phyloP scores from a whole-genome alignment of 1,140 invertebrate species.

The Diabrotica virgifera region DNA sequence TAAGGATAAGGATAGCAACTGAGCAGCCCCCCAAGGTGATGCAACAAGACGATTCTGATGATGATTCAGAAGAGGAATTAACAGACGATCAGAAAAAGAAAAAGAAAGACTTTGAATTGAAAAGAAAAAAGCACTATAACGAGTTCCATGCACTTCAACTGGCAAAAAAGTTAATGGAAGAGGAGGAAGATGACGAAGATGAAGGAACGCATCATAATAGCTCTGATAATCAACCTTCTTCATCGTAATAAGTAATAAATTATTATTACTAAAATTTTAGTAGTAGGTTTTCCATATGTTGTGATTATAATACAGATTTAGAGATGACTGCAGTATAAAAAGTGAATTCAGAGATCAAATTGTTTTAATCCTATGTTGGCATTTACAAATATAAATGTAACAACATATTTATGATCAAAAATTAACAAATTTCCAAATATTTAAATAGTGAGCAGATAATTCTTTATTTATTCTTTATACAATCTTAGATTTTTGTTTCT shows the following conservation, averaged over 20 bases:
- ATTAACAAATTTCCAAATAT: no score
- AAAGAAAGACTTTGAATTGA: conserved; percentile 77
- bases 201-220: conserved; percentile 45
- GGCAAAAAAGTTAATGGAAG: conserved; percentile 82
- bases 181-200: conserved; percentile 84
- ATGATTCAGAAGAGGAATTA: conserved; percentile 54
- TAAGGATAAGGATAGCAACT: conserved; percentile 49
- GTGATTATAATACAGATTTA: conserved; percentile 17
- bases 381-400: no score
- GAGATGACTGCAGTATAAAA: background rate
- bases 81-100: conserved; percentile 62
- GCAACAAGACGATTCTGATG: conserved; percentile 57
- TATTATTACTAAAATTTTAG: conserved; percentile 5
- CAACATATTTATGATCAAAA: no score
- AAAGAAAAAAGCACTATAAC: conserved; percentile 95
- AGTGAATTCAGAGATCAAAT: no score
- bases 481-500: no score
- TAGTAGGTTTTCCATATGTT: conserved; percentile 7
- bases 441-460: no score
- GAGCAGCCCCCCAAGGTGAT: conserved; percentile 58
- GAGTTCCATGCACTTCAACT: conserved; percentile 93
- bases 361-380: no score
- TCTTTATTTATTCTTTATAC: no score
- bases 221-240: no score
- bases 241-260: background rate